Evolutionary conservation across 2,797 vertebrate species (phyloP), one percentile per base, ranked within the genome.

Genomic region (Chiroxiphia lanceolata): DNA sequence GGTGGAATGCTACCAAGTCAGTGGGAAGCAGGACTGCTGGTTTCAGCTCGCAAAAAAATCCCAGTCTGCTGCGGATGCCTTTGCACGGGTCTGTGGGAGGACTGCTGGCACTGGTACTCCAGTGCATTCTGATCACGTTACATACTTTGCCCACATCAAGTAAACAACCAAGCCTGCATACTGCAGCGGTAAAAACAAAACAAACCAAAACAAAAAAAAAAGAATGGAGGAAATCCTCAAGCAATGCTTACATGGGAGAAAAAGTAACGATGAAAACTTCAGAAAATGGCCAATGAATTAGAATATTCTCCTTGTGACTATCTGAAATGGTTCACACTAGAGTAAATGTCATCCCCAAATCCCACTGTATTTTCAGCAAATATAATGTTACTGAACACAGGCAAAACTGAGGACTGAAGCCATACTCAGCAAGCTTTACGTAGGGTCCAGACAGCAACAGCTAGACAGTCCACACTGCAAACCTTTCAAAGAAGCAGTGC

Each of bases 21-120:
- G 94, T 89, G 93, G 95, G 97, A 97, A 94, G 91, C 48, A 80
- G 89, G 77, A 80, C 31, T 82, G 92, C 76, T 90, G 85, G 74
- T 70, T 93, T 96, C 90, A 89, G 94, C 92, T 96, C 87, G 72
- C 57, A 84, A 85, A 94, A 92, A 91, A 89, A 33, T 51, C 84
- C 77, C 90, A 87, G 87, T 38, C n/a, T 47, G 72, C 81, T 72
- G 82, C 2, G 2, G 81, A 50, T 0, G 82, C 89, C 85, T 96
- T 92, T 90, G 91, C 97, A 83, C 3, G 20, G 91, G 69, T 75
- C 78, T 57, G 94, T 96, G 96, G 96, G 94, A 77, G 94, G 40
- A 20, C 53, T 89, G 77, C 72, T 94, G 86, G 90, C 93, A 15
- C 82, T 77, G 86, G 56, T 26, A 59, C 64, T 68, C 79, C 86